phyloP scores from a whole-genome alignment of 1,140 invertebrate genomes.

The Leucophenga varia region DNA sequence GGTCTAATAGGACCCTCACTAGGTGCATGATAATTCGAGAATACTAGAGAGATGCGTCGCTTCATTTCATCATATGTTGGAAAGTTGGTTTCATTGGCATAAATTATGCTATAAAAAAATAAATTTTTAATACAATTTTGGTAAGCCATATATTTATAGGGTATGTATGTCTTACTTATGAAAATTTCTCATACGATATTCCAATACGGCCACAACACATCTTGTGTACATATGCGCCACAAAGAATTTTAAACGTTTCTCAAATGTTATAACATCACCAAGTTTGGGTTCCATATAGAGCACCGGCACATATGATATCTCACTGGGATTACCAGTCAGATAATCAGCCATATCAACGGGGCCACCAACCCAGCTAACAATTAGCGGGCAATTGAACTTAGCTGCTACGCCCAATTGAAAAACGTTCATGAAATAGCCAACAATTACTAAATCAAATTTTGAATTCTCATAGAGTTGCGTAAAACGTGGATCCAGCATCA shows the following conservation, averaged over 20 bases:
- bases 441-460: slow-evolving; percentile 22
- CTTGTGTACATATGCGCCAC: too few relatives aligned
- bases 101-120: background rate
- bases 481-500: slow-evolving; percentile 3
- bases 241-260: too few relatives aligned
- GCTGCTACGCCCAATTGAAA: slow-evolving; percentile 19
- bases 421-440: slow-evolving; percentile 18
- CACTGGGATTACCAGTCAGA: slow-evolving; percentile 16
- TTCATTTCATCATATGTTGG: background rate
- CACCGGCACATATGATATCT: slow-evolving; percentile 13
- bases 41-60: background rate
- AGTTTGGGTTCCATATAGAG: too few relatives aligned
- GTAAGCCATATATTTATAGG: too few relatives aligned
- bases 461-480: slow-evolving; percentile 2
- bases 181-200: too few relatives aligned
- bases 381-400: slow-evolving; percentile 20
- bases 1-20: slow-evolving; percentile 13
- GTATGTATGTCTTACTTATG: too few relatives aligned
- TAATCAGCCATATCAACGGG: slow-evolving; percentile 3
- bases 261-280: too few relatives aligned
- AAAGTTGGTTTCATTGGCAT: background rate
- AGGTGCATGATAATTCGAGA: slow-evolving; percentile 1
- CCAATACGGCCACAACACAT: too few relatives aligned
- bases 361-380: slow-evolving; percentile 12
- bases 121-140: background rate